phyloP scores from a whole-genome alignment of 2,888 invertebrate genomes.

The Tuberolachnus salignus region DNA sequence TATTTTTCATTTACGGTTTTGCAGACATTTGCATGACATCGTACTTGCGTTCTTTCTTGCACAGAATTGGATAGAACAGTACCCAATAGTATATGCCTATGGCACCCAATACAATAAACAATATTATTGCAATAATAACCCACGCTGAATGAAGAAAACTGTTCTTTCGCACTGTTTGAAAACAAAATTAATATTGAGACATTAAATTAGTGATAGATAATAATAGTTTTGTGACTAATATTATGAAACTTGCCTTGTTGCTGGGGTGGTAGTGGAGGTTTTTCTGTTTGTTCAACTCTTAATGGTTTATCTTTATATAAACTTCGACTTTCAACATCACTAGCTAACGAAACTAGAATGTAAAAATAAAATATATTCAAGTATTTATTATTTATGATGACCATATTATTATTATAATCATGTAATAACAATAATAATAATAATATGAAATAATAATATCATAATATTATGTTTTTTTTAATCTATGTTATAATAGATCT shows the following conservation, averaged over 20 bases:
- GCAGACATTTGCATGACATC: constrained; percentile 67
- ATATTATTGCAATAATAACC: constrained; percentile 69
- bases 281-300: constrained; percentile 1
- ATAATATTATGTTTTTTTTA: too few species aligned
- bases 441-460: too few species aligned
- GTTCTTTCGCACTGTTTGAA: constrained; percentile 1
- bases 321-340: constrained; percentile 14
- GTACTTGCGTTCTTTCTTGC: constrained; percentile 67
- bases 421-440: background rate
- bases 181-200: background rate
- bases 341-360: constrained; percentile 17
- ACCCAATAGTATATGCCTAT: constrained; percentile 70
- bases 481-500: too few species aligned
- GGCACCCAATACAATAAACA: constrained; percentile 66
- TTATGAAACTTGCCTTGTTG: constrained; percentile 17
- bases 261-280: constrained; percentile 16
- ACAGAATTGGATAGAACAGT: constrained; percentile 72
- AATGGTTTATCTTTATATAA: constrained; percentile 24
- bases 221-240: background rate
- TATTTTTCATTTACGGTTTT: constrained; percentile 60
- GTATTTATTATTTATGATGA: background rate
- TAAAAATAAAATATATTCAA: background rate
- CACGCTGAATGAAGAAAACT: constrained; percentile 66
- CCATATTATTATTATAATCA: too few species aligned
- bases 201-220: background rate